phyloP scores from a whole-genome alignment of 2,888 invertebrate species.

The Drosophila longiperda region DNA sequence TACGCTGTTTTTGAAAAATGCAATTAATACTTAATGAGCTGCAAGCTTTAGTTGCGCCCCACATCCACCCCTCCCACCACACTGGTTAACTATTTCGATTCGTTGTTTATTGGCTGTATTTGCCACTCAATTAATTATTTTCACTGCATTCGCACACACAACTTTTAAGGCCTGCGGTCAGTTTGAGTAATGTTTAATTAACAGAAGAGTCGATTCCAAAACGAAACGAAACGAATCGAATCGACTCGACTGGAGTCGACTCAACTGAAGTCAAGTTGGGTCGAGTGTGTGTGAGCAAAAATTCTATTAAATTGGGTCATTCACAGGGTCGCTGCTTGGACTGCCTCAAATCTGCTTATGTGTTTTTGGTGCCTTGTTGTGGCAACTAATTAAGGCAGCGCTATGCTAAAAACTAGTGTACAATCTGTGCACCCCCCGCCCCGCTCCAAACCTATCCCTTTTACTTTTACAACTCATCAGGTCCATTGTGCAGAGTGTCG shows the following conservation, averaged over 20 bases:
- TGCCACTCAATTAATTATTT: slow-evolving; percentile 60
- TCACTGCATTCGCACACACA: slow-evolving; percentile 37
- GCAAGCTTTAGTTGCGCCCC: slow-evolving; percentile 19
- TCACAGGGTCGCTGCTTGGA: slow-evolving; percentile 25
- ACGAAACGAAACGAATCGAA: neutral
- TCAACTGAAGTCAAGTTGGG: slow-evolving; percentile 2
- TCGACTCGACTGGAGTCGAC: slow-evolving; percentile 1
- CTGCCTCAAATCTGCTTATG: slow-evolving; percentile 43
- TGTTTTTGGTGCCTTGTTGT: slow-evolving; percentile 49
- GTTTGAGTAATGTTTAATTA: slow-evolving; percentile 72
- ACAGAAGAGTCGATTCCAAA: slow-evolving; percentile 30
- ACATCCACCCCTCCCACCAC: neutral
- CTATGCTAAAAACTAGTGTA: slow-evolving; percentile 31
- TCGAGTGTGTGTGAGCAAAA: slow-evolving; percentile 34
- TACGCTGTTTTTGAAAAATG: neutral
- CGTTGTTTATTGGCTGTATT: slow-evolving; percentile 50
- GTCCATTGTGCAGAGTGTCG: slow-evolving; percentile 25
- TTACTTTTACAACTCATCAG: neutral
- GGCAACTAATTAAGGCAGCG: slow-evolving; percentile 68
- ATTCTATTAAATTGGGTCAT: slow-evolving; percentile 62
- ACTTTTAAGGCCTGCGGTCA: slow-evolving; percentile 60
- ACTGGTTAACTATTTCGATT: slow-evolving; percentile 31
- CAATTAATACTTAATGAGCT: slow-evolving; percentile 58
- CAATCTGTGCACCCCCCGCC: neutral
- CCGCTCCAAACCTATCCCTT: neutral